Percentiles rank a stretch among this genome's conserved stretches.
Conservation (phyloP, 2,888 invertebrate species). For the Fabriciana adippe region DNA sequence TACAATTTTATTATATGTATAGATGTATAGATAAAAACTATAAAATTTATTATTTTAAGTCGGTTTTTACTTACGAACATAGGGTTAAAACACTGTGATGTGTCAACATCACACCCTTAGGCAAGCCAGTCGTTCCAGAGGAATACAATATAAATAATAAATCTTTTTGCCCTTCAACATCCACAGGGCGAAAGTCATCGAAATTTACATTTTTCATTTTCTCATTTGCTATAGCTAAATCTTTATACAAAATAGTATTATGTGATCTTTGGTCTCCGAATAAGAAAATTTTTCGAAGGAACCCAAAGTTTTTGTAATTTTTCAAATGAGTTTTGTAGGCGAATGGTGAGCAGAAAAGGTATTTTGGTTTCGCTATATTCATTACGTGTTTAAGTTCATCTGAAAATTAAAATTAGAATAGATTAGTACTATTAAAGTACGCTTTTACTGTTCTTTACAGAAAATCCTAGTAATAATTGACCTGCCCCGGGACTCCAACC, state of each 20-base stretch:
- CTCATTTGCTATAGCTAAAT: conserved; percentile 44
- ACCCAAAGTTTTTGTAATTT: conserved; percentile 45
- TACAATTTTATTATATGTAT: no score
- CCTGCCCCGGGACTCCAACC: no score
- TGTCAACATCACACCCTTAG: conserved; percentile 67
- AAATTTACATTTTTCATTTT: conserved; percentile 48
- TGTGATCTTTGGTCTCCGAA: conserved; percentile 51
- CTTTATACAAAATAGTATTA: conserved; percentile 50
- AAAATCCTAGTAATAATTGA: no score
- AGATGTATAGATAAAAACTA: no score
- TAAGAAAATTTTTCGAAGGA: conserved; percentile 54
- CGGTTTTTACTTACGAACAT: conserved; percentile 51
- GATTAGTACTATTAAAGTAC: no score
- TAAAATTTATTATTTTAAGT: no score
- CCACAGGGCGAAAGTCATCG: conserved; percentile 54
- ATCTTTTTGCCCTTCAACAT: conserved; percentile 57
- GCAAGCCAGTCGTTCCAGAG: conserved; percentile 69
- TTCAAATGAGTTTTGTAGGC: conserved; percentile 52
- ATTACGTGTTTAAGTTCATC: conserved; percentile 62
- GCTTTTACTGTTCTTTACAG: no score
- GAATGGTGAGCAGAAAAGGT: conserved; percentile 57
- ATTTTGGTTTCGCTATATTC: conserved; percentile 61
- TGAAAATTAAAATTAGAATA: conserved; percentile 42
- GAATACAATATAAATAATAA: conserved; percentile 62
- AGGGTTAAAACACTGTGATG: conserved; percentile 57